Base-by-base conservation (phyloP, 2,113 vertebrate species). In the Pyxicephalus adspersus region DNA sequence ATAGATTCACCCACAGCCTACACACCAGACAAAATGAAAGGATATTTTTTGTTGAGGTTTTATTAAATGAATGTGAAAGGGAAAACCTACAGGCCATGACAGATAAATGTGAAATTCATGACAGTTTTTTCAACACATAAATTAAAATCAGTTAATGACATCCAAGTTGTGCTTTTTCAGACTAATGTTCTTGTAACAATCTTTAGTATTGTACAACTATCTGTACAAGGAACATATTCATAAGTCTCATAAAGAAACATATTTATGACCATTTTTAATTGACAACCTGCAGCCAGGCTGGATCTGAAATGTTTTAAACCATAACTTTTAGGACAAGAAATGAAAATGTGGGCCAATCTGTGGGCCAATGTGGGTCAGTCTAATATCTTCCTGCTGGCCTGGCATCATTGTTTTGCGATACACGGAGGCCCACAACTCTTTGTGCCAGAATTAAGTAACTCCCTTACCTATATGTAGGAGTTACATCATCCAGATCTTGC, bases 191-290 rank as follows among this genome's bases (percentile, higher is more conserved):
- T 45, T 45, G 38, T 45, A 45, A 45, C 9, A 45, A 45, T 45
- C 9, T 18, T 34, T 15, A 60, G 5, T n/a, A 58, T 74, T 23
- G 18, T 57, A 57, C 19, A 61, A 15, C 9, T 61, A 15, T 26
- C 58, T 61, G 11, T 22, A 25, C 22, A 61, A 22, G 58, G 23
- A 25, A n/a, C 15, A 34, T 18, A 17, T 55, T 45, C 38, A 45
- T 74, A n/a, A 8, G 18, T 9, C 22, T 15, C 28, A n/a, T 31
- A 57, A 28, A 34, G 9, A 2, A 23, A 22, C 71, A 38, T 26
- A 72, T 57, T 74, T 29, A 74, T 22, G 28, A 13, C 34, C 28
- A 74, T 60, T 73, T 51, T n/a, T 57, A 20, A 73, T n/a, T 22
- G 70, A 73, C 28, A 29, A 72, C 68, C 68, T 17, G 60, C 28